Evolutionary conservation across 2,113 vertebrate genomes (phyloP), one percentile per base, ranked within the genome.

Genomic region (Trogon surrucura): DNA sequence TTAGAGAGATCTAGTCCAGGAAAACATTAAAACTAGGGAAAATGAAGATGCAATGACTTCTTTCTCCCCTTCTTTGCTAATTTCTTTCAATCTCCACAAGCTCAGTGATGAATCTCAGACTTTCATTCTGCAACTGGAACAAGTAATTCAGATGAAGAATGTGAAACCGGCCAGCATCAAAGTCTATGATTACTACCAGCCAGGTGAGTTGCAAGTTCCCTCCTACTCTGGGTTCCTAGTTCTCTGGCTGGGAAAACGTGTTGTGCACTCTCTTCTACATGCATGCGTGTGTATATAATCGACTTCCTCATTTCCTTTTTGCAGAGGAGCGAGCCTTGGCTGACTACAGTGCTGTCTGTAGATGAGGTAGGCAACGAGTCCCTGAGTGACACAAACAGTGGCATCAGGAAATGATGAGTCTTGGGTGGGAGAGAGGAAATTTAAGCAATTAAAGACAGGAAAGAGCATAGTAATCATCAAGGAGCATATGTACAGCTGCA

Each of bases 101-200:
- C 96, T 98, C 41, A 90, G 32, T 0, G 95, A 97, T 58, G 81
- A 97, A 89, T 96, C 95, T 87, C 97, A 98, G 93, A 95, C 80
- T 53, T 98, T 97, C 20, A 80, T 75, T 14, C 90, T 99, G 85
- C 95, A 94, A 22, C 88, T 99, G 13, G 95, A 93, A 81, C 97
- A 98, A 96, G 96, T 97, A 4, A 80, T 97, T 36, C 84, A 78
- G 1, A 97, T 99, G 50, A 97, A 97, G 69, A 98, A 98, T 65
- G 96, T 98, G 95, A 98, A 98, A 94, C 97, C 98, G 27, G 98
- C 98, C 19, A 95, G 93, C 82, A 94, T 99, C 82, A 99, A 97
- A 95, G 94, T 99, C 72, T 99, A 98, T 2, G 98, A 99, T 80
- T 99, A 99, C 95, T 99, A 99, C 96, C 97, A 98, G 80, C 98